These are phyloP conservation scores for Ips typographus DNA, from an alignment of 1,140 invertebrate species.

Conservation along the genomic window DNA sequence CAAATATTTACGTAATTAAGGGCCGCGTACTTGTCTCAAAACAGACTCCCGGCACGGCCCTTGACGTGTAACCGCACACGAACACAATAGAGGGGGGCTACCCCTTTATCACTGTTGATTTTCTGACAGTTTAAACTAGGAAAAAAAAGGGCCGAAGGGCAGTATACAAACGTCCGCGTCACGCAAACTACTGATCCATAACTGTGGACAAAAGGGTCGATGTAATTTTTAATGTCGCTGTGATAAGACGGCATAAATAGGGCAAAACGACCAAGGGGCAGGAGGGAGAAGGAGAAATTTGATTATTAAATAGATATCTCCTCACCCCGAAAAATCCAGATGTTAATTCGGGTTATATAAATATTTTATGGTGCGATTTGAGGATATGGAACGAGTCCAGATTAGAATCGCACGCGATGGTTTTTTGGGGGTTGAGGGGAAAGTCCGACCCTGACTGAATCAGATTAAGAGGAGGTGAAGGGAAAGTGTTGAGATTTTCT, in stretches of 20 bases:
- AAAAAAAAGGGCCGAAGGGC: background rate
- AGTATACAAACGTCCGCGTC: background rate
- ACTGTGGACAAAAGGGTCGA: background rate
- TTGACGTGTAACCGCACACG: conserved; percentile 11
- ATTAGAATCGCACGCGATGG: background rate
- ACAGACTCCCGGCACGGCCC: conserved; percentile 6
- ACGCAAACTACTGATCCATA: conserved; percentile 1
- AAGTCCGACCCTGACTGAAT: background rate
- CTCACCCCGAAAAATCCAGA: background rate
- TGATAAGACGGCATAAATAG: background rate
- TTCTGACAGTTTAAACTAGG: background rate
- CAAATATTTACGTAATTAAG: conserved; percentile 12
- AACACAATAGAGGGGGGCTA: background rate
- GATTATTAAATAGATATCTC: background rate
- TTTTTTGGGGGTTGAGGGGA: background rate
- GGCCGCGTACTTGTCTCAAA: conserved; percentile 9
- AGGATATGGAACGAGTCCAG: background rate
- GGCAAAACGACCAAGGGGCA: background rate
- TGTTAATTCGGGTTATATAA: conserved; percentile 1
- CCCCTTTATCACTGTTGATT: background rate
- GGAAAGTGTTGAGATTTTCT: background rate
- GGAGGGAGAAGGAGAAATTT: background rate
- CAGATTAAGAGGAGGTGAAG: background rate
- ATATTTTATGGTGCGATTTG: background rate
- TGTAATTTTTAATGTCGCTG: background rate